These are phyloP conservation scores for Heterodera schachtii DNA, from an alignment of 1,140 invertebrate genomes.

Conservation along the genomic window DNA sequence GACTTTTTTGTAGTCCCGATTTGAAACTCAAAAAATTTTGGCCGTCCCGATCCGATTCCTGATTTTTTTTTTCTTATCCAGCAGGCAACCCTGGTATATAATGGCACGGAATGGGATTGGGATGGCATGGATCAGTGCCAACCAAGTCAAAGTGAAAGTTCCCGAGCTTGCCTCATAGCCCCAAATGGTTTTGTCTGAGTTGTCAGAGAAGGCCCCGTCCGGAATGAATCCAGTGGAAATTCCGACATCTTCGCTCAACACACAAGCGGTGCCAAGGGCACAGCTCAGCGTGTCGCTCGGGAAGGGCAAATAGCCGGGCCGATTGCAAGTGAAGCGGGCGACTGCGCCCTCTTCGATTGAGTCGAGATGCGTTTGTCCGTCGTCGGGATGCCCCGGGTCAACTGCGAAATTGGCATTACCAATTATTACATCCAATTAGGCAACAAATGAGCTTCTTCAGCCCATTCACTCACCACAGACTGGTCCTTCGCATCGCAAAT, in stretches of 20 bases:
- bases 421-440: background rate
- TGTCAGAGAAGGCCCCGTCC: constrained; percentile 92
- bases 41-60: too few relatives aligned
- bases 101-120: too few relatives aligned
- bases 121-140: too few relatives aligned
- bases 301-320: constrained; percentile 88
- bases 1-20: too few relatives aligned
- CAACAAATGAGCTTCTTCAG: background rate
- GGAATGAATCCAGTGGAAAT: constrained; percentile 87
- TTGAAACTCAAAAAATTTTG: too few relatives aligned
- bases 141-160: background rate
- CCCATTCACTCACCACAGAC: constrained; percentile 27
- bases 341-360: constrained; percentile 90
- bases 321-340: constrained; percentile 83
- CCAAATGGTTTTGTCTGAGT: constrained; percentile 74
- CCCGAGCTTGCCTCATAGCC: constrained; percentile 9
- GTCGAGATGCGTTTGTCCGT: constrained; percentile 82
- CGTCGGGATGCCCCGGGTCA: constrained; percentile 85
- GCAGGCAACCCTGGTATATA: too few relatives aligned
- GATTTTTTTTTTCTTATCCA: too few relatives aligned
- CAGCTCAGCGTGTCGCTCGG: constrained; percentile 86
- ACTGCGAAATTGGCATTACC: constrained; percentile 83
- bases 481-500: constrained; percentile 82
- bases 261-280: constrained; percentile 86
- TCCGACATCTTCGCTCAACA: constrained; percentile 85